Evolutionary conservation across 2,113 vertebrate genomes (phyloP).

Genomic region (Xiphophorus hellerii): DNA sequence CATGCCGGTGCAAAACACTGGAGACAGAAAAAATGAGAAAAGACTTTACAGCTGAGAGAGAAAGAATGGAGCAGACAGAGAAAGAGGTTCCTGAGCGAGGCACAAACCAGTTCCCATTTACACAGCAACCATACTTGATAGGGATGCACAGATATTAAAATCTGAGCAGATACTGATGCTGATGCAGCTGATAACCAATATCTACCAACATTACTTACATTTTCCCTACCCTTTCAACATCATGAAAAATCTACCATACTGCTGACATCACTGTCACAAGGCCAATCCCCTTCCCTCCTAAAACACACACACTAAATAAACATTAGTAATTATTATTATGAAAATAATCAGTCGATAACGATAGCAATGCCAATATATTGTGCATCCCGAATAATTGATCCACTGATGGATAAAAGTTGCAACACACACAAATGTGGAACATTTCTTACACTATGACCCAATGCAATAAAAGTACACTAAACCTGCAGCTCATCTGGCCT

Average conservation of each 20-base stretch:
- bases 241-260: background rate
- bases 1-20: slow-evolving; percentile 60
- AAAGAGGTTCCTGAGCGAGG: slow-evolving; percentile 4
- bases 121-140: slow-evolving; percentile 7
- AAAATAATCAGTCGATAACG: too few relatives aligned
- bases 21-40: slow-evolving; percentile 25
- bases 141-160: background rate
- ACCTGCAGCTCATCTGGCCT: too few relatives aligned
- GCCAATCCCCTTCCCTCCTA: background rate
- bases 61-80: background rate
- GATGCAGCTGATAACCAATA: background rate
- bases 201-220: too few relatives aligned
- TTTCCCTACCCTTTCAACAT: too few relatives aligned
- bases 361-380: too few relatives aligned
- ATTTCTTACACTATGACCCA: background rate
- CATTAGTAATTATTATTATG: too few relatives aligned
- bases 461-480: background rate
- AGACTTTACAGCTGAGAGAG: slow-evolving; percentile 21
- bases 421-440: background rate
- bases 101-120: background rate
- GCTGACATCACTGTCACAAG: background rate
- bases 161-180: background rate
- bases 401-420: background rate
- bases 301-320: too few relatives aligned
- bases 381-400: too few relatives aligned